Conservation (phyloP, 2,113 vertebrate genomes). For the Colaptes auratus region DNA sequence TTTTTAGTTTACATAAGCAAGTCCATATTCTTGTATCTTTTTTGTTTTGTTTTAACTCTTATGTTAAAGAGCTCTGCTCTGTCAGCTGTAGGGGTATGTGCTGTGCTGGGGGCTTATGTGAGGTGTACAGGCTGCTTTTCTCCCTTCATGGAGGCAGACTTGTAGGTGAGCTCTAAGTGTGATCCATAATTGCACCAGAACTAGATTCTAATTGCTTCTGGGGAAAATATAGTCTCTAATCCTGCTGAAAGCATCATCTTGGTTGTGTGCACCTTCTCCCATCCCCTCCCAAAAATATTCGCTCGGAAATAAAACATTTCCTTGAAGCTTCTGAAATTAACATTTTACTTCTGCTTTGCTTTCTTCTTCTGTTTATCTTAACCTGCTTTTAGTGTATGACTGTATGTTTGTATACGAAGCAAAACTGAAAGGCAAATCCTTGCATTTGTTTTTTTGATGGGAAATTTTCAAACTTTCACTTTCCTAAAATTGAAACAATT, state of each 20-base stretch:
- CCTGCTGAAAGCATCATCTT: background rate
- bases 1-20: background rate
- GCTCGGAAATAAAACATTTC: background rate
- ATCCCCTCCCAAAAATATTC: background rate
- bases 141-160: background rate
- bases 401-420: background rate
- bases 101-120: background rate
- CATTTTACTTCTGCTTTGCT: background rate
- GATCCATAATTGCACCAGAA: background rate
- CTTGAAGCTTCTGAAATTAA: background rate
- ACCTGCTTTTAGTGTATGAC: background rate
- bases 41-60: background rate
- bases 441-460: background rate
- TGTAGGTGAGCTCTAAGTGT: background rate
- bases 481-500: background rate
- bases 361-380: background rate
- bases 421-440: background rate
- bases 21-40: accelerated
- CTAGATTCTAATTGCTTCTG: background rate
- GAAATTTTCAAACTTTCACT: background rate
- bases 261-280: background rate
- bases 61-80: background rate
- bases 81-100: background rate
- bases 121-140: background rate
- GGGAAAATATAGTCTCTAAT: background rate